Conservation (phyloP, 2,888 invertebrate species). For the Copidosoma aretas region DNA sequence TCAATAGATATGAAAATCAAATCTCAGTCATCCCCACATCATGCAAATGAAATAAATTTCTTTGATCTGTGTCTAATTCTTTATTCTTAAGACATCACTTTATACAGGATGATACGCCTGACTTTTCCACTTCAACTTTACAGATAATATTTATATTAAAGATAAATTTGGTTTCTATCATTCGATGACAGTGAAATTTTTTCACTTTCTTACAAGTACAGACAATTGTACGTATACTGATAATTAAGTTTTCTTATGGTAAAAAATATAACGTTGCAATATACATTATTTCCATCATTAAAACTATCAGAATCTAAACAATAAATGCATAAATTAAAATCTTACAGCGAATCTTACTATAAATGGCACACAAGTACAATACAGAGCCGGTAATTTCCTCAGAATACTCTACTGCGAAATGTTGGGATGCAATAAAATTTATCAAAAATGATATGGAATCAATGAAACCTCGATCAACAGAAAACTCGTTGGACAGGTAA, state of each 20-base stretch:
- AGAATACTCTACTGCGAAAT: neutral
- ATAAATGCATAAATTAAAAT: constrained; percentile 32
- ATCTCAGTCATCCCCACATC: neutral
- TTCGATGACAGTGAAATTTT: neutral
- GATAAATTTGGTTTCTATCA: too few species aligned
- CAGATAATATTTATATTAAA: too few species aligned
- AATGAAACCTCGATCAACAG: neutral
- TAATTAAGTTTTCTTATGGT: constrained; percentile 31
- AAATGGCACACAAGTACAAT: constrained; percentile 37
- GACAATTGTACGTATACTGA: constrained; percentile 27
- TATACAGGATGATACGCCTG: constrained; percentile 31
- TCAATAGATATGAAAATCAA: too few species aligned
- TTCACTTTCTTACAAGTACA: constrained; percentile 28
- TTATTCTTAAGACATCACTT: constrained; percentile 37
- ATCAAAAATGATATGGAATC: constrained; percentile 1
- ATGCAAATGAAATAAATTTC: neutral
- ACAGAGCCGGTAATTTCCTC: constrained; percentile 29
- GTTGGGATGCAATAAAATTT: neutral
- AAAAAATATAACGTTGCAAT: constrained; percentile 38
- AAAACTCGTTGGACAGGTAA: neutral
- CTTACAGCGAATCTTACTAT: constrained; percentile 30
- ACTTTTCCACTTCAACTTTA: too few species aligned
- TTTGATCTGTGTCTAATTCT: constrained; percentile 15
- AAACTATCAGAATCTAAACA: constrained; percentile 28
- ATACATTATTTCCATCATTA: constrained; percentile 22